These are phyloP conservation scores for Parapsyche elsis DNA, from an alignment of 1,140 invertebrate species.

Conservation along the genomic window DNA sequence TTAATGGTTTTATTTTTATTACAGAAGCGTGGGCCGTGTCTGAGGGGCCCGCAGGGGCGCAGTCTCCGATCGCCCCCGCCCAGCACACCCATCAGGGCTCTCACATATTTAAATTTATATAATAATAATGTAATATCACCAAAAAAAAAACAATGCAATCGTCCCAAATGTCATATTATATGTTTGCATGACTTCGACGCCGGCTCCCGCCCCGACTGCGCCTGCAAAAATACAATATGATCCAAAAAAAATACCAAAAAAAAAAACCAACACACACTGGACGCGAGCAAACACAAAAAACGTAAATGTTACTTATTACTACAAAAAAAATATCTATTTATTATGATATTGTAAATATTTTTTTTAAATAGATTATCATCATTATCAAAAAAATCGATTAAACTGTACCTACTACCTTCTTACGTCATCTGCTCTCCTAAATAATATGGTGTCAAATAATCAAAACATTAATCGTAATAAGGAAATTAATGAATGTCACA, in stretches of 20 bases:
- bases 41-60: conserved; percentile 37
- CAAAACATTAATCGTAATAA: conserved; percentile 55
- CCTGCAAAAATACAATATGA: conserved; percentile 52
- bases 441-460: conserved; percentile 56
- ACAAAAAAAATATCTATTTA: conserved; percentile 56
- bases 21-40: conserved; percentile 47
- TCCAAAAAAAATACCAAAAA: conserved; percentile 11
- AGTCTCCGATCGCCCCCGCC: conserved; percentile 45
- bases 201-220: conserved; percentile 35
- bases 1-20: no score
- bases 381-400: conserved; percentile 55
- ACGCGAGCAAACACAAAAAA: conserved; percentile 49
- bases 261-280: conserved; percentile 25
- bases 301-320: conserved; percentile 56
- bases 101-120: conserved; percentile 50
- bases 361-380: conserved; percentile 57
- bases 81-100: conserved; percentile 42
- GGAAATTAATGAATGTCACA: conserved; percentile 56
- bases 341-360: conserved; percentile 57
- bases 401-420: conserved; percentile 54
- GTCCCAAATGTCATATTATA: conserved; percentile 51
- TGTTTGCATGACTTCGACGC: conserved; percentile 47
- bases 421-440: conserved; percentile 54
- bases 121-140: conserved; percentile 49
- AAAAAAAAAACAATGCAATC: conserved; percentile 43